A percentile compares a stretch with the other conserved stretches of the same genome.
Evolutionary conservation across 2,113 vertebrate species (phyloP).

Genomic region (Chaenogobius annularis): DNA sequence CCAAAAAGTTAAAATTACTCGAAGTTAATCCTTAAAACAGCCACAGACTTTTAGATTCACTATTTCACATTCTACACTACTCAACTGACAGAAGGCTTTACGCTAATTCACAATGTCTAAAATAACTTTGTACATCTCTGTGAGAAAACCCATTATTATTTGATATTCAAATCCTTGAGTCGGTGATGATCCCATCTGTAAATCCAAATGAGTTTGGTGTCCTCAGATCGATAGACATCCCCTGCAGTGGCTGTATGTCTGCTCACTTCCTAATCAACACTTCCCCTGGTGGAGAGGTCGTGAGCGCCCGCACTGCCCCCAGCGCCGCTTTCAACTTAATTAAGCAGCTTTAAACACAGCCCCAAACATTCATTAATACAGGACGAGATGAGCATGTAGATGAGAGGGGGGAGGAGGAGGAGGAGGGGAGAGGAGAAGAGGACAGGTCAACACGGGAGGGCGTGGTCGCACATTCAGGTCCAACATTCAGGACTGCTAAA

Average conservation of each 20-base stretch:
- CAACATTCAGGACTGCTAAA: slow-evolving; percentile 33
- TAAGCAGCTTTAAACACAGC: slow-evolving; percentile 79
- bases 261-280: slow-evolving; percentile 78
- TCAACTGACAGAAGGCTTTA: background rate
- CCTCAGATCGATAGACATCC: slow-evolving; percentile 68
- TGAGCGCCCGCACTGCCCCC: slow-evolving; percentile 68
- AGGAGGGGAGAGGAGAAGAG: slow-evolving; percentile 49
- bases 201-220: slow-evolving; percentile 62
- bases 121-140: background rate
- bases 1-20: too few species aligned
- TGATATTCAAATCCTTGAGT: background rate
- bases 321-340: slow-evolving; percentile 79
- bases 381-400: slow-evolving; percentile 66
- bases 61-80: background rate
- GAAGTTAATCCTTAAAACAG: too few species aligned
- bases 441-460: slow-evolving; percentile 36
- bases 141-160: background rate
- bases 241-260: slow-evolving; percentile 65
- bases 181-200: slow-evolving; percentile 45
- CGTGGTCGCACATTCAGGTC: slow-evolving; percentile 17
- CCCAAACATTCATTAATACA: slow-evolving; percentile 76
- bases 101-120: background rate
- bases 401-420: slow-evolving; percentile 44
- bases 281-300: slow-evolving; percentile 74
- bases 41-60: too few species aligned